These are phyloP conservation scores for Aethes cnicana DNA, from an alignment of 2,888 invertebrate species.

Conservation along the genomic window DNA sequence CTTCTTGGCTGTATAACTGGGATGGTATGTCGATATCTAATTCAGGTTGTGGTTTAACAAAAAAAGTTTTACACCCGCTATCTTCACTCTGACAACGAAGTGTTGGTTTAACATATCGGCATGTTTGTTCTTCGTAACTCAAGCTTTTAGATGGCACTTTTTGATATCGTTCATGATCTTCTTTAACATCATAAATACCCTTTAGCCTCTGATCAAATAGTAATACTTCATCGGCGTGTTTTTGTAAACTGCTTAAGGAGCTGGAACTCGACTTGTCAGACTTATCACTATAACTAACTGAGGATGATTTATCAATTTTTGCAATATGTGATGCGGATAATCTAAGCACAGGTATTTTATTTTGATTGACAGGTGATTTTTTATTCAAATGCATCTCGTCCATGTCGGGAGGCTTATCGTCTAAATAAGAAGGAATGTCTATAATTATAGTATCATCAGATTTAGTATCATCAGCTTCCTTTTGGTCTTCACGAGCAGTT, in stretches of 20 bases:
- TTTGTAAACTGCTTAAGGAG: slow-evolving; percentile 75
- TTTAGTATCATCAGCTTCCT: slow-evolving; percentile 68
- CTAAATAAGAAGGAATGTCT: slow-evolving; percentile 50
- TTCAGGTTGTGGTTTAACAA: slow-evolving; percentile 72
- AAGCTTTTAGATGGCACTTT: slow-evolving; percentile 75
- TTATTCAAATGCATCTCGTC: slow-evolving; percentile 47
- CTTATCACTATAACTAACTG: slow-evolving; percentile 78
- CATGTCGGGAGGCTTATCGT: slow-evolving; percentile 47
- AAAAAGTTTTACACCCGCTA: slow-evolving; percentile 70
- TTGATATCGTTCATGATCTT: slow-evolving; percentile 62
- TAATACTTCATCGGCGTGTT: slow-evolving; percentile 66
- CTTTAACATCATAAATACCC: slow-evolving; percentile 54
- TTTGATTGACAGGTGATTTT: slow-evolving; percentile 48
- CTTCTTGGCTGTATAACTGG: slow-evolving; percentile 83
- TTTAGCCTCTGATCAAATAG: slow-evolving; percentile 66
- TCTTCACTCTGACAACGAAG: slow-evolving; percentile 84
- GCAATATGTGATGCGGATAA: slow-evolving; percentile 58
- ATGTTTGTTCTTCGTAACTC: slow-evolving; percentile 73
- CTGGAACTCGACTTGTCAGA: slow-evolving; percentile 80
- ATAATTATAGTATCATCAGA: slow-evolving; percentile 75
- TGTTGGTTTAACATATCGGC: slow-evolving; percentile 75
- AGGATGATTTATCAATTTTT: slow-evolving; percentile 73
- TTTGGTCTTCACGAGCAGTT: slow-evolving; percentile 78
- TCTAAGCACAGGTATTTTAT: slow-evolving; percentile 60
- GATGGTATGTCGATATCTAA: slow-evolving; percentile 82